A percentile compares a stretch with the other conserved stretches of the same genome.
phyloP scores from a whole-genome alignment of 2,113 vertebrate species.

The Geococcyx californianus region DNA sequence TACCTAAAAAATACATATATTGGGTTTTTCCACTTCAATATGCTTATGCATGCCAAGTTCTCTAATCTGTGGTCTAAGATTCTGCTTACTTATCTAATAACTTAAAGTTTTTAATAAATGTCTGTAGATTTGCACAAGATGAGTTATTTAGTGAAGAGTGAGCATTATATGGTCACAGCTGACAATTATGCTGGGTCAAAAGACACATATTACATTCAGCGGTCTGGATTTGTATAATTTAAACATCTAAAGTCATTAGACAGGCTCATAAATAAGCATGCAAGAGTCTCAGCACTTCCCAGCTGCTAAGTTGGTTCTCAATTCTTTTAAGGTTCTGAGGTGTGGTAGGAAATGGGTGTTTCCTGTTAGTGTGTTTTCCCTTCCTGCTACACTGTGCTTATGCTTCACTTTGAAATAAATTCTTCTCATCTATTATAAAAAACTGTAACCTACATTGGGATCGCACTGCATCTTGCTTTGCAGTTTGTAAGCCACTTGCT shows the following conservation, averaged over 20 bases:
- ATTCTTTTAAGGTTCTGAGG: neutral
- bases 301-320: neutral
- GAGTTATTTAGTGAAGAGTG: neutral
- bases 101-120: neutral
- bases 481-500: neutral
- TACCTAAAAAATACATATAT: slow-evolving; percentile 1
- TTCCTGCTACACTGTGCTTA: neutral
- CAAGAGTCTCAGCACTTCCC: neutral
- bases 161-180: neutral
- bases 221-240: neutral
- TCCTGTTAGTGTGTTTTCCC: neutral
- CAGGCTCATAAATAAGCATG: neutral
- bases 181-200: neutral
- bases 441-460: neutral
- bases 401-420: neutral
- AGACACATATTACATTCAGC: neutral
- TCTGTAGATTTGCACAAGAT: neutral
- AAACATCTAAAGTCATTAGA: neutral
- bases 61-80: neutral
- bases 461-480: neutral
- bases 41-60: neutral
- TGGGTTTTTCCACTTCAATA: neutral
- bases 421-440: neutral
- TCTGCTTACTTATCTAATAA: neutral
- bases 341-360: neutral